Evolutionary conservation across 2,888 invertebrate species (phyloP).

Genomic region (Neoaliturus tenellus): DNA sequence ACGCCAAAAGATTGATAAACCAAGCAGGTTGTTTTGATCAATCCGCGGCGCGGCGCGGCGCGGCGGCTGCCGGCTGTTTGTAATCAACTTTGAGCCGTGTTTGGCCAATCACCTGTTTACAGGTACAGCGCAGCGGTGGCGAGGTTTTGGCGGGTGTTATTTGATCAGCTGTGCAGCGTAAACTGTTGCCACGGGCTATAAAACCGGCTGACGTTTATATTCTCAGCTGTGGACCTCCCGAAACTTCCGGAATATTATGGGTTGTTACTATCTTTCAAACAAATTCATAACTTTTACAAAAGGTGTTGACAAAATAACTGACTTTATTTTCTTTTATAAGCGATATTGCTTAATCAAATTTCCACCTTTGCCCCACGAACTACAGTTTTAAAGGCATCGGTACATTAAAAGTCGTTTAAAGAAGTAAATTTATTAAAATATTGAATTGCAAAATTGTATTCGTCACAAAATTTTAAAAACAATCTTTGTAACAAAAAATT

Average conservation of each 20-base stretch:
- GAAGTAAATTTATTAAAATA: too few relatives aligned
- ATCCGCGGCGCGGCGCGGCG: too few relatives aligned
- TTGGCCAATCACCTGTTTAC: slow-evolving; percentile 11
- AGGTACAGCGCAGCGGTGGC: background rate
- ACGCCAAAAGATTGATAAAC: background rate
- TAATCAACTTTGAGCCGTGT: slow-evolving; percentile 19
- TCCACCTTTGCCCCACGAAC: too few relatives aligned
- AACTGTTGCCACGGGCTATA: background rate
- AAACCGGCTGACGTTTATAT: slow-evolving; percentile 17
- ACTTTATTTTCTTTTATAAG: too few relatives aligned
- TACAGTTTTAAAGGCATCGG: too few relatives aligned
- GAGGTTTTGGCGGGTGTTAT: slow-evolving; percentile 16
- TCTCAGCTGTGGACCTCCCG: background rate
- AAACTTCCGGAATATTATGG: slow-evolving; percentile 2
- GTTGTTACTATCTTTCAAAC: background rate
- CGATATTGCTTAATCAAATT: too few relatives aligned
- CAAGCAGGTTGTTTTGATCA: background rate
- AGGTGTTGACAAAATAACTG: too few relatives aligned
- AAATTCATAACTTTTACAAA: too few relatives aligned
- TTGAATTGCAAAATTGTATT: too few relatives aligned
- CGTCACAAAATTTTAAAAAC: too few relatives aligned
- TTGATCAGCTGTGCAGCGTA: slow-evolving; percentile 3
- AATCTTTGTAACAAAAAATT: too few relatives aligned
- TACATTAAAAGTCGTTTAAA: too few relatives aligned
- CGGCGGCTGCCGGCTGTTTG: background rate